Evolutionary conservation across 2,888 invertebrate species (phyloP).

Genomic region (Conus canariensis): DNA sequence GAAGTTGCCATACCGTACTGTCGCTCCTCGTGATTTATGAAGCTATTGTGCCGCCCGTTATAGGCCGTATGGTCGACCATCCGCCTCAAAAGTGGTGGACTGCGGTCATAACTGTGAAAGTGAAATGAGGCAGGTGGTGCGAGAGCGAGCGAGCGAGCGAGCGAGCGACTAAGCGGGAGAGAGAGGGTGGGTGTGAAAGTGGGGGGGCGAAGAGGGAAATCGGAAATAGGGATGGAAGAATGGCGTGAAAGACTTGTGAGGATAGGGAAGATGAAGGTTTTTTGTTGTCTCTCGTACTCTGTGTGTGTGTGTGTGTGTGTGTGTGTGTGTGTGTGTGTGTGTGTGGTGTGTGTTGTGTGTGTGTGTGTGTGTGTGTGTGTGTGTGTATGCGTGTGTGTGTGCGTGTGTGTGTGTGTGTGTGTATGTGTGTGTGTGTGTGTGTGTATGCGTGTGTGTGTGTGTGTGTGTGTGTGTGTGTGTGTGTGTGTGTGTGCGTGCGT

Average conservation of each 20-base stretch:
- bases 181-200: neutral
- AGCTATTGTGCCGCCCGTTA: neutral
- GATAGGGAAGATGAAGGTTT: no score
- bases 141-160: neutral
- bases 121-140: neutral
- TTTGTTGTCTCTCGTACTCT: neutral
- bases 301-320: neutral
- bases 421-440: neutral
- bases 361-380: neutral
- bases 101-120: slow-evolving; percentile 7
- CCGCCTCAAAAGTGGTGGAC: slow-evolving; percentile 18
- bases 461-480: neutral
- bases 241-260: no score
- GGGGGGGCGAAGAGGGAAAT: neutral
- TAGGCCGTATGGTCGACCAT: slow-evolving; percentile 7
- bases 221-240: no score
- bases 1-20: neutral
- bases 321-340: neutral
- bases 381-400: neutral
- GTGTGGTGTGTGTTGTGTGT: no score
- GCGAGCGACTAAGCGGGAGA: neutral
- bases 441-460: neutral
- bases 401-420: neutral
- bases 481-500: neutral
- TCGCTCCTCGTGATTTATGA: neutral